Conservation (phyloP, 2,797 vertebrate genomes). For the Balearica regulorum region DNA sequence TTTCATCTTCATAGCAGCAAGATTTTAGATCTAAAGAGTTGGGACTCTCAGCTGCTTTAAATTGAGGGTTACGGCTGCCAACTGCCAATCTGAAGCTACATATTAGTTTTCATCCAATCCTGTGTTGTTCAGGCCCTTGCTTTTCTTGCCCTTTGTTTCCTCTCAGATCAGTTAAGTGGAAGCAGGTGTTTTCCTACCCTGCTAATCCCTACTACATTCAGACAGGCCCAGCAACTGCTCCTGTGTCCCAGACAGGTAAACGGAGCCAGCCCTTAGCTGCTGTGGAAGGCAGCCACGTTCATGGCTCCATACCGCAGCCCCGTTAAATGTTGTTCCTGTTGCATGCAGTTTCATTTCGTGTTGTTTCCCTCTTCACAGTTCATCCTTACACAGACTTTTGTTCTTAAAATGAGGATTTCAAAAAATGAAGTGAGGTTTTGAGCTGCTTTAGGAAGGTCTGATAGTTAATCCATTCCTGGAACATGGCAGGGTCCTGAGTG, state of each 20-base stretch:
- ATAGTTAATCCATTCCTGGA: not conserved
- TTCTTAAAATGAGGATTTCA: not conserved
- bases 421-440: not conserved
- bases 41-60: not conserved
- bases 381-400: not conserved
- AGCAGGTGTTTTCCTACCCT: constrained; percentile 51
- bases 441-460: not conserved
- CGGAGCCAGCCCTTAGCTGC: not conserved
- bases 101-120: constrained; percentile 42
- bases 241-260: not conserved
- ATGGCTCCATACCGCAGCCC: not conserved
- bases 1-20: not conserved
- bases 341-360: rapidly evolving
- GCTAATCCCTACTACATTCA: constrained; percentile 27
- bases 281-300: not conserved
- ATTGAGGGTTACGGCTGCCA: constrained; percentile 44
- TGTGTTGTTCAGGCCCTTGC: not conserved
- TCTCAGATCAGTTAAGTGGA: not conserved
- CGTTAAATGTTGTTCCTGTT: not conserved
- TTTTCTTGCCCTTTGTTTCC: constrained; percentile 38
- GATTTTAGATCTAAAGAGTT: not conserved
- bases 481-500: not conserved
- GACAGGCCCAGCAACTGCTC: not conserved
- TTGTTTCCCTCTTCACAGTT: not conserved
- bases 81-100: not conserved